Evolutionary conservation across 2,113 vertebrate species (phyloP).

Genomic region (Crocuta crocuta): DNA sequence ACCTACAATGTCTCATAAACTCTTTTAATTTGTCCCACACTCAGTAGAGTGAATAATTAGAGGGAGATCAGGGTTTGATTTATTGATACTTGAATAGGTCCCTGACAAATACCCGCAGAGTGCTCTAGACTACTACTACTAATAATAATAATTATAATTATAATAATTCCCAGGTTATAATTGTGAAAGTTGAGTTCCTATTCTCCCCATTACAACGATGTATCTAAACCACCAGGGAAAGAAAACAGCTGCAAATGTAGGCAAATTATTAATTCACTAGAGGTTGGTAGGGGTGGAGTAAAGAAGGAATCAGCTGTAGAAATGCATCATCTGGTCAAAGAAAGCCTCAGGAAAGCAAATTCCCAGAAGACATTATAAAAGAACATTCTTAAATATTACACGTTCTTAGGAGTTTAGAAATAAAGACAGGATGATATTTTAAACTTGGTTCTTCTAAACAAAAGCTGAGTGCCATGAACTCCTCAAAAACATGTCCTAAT

Average conservation of each 20-base stretch:
- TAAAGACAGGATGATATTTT: not conserved
- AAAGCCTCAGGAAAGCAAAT: constrained; percentile 21
- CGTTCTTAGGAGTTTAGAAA: constrained; percentile 13
- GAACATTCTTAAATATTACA: not conserved
- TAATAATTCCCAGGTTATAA: not conserved
- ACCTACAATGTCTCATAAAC: not conserved
- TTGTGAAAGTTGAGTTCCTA: not conserved
- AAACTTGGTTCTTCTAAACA: not conserved
- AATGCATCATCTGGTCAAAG: constrained; percentile 27
- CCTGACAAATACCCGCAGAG: not conserved
- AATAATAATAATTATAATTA: not conserved
- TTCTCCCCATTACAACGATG: not conserved
- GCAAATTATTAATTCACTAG: not conserved
- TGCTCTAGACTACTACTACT: not conserved
- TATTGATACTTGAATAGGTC: not conserved
- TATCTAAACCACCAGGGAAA: not conserved
- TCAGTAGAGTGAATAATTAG: not conserved
- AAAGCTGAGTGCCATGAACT: not conserved
- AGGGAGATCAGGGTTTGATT: constrained; percentile 9
- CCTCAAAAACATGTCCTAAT: not conserved
- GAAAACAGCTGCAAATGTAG: not conserved
- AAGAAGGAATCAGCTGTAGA: constrained; percentile 12
- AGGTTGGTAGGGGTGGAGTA: rapidly evolving
- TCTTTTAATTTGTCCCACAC: not conserved
- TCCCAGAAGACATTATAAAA: not conserved